Evolutionary conservation across 2,113 vertebrate genomes (phyloP), one percentile per base, ranked within the genome.

Genomic region (Scartelaos histophorus): DNA sequence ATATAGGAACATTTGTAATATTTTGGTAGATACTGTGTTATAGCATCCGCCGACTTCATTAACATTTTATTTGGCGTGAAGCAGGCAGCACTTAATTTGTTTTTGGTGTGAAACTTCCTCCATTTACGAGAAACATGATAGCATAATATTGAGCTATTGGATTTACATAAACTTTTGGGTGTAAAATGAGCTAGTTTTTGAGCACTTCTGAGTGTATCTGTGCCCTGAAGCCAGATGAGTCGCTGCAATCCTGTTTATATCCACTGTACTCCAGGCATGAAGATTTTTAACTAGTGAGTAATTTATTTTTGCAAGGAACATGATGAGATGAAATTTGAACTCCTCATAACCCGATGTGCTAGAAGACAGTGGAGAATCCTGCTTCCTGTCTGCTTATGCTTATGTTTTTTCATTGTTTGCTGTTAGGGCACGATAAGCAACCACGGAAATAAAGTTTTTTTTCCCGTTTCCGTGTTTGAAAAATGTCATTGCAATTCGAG

Each of bases 391-490:
- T 58, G 74, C 65, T 64, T 73, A 47, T 34, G 58, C 74, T 78
- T 73, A 71, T 29, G 2, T 29, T 29, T 29, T 29, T 29, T 29
- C 4, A 29, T 69, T 66, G 6, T 19, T 3, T 34, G 80, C 88
- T 89, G 84, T 47, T 66, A 54, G 35, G 34, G 73, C 46, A 54
- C 35, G 86, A 91, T 90, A 90, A 89, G 83, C 29, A 25, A 69
- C 21, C 19, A 34, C 62, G 47, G 73, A 56, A 81, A 71, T 82
- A 88, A 89, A 74, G 81, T 87, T 81, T 88, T 84, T 65, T 60
- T 53, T n/a, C n/a, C 72, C 66, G 69, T 65, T 79, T 81, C 80
- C 43, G 54, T 58, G 72, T 68, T 71, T 81, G 29, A 83, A 85
- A 82, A 88, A 87, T 85, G 76, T 73, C 82, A 82, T 58, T 13